Evolutionary conservation across 2,113 vertebrate genomes (phyloP), one percentile per base, ranked within the genome.

Genomic region (Seriola aureovittata): DNA sequence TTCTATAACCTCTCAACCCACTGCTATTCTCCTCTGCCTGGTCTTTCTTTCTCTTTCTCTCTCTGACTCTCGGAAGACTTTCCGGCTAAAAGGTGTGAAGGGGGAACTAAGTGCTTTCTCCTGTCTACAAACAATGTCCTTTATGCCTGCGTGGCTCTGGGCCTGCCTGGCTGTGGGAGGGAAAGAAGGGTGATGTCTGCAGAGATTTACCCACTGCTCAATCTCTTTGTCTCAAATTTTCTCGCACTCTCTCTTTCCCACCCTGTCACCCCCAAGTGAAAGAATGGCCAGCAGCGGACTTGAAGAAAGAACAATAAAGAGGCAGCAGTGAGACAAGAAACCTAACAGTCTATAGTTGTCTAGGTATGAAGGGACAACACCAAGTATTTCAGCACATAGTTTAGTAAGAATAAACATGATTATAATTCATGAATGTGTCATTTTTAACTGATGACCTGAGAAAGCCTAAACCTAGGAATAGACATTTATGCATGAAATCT

Each of bases 81-180:
- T 82, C 58, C 21, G 19, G 72, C 86, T 92, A 91, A 93, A 91
- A 91, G 92, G 90, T 93, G 92, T 92, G 89, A 92, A 93, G 91
- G 89, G 92, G 84, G 82, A 90, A 85, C 92, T 91, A 93, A 94
- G 93, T 92, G 92, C 90, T 93, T 94, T 93, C 79, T 82, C 84
- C 84, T 93, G 91, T 93, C 85, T 88, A 90, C 91, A 90, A 94
- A 94, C 86, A 93, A 90, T 80, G 88, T 88, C 87, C 83, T 90
- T 91, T 91, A 88, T 93, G 85, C 80, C 75, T 85, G 85, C 36
- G 8, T 71, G 82, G 74, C 86, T 88, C 68, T 1, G 68, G 69
- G 78, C 69, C 25, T 72, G 64, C 46, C 65, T 60, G 76, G 25
- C 40, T 21, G 73, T 66, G 46, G 78, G 59, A 78, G 68, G 66